A percentile compares a stretch with the other conserved stretches of the same genome.
Evolutionary conservation across 2,797 vertebrate genomes (phyloP).

Genomic region (Aldrovandia affinis): DNA sequence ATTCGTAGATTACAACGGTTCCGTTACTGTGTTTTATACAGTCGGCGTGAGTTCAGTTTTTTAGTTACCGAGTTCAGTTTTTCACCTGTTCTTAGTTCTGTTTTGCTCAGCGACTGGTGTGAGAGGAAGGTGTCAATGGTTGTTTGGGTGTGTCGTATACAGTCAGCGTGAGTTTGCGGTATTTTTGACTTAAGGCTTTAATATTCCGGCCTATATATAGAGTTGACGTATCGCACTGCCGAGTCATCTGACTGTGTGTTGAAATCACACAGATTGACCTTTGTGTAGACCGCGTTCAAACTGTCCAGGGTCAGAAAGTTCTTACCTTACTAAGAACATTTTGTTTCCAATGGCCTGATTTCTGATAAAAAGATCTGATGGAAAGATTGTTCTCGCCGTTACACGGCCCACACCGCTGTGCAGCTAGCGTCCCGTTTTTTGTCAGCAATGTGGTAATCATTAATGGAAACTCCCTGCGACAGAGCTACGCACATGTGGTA

Average conservation of each 20-base stretch:
- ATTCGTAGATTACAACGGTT: too few species aligned
- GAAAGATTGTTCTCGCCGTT: neutral
- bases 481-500: neutral
- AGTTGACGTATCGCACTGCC: neutral
- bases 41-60: too few species aligned
- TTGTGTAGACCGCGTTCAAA: neutral
- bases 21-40: too few species aligned
- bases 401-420: neutral
- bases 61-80: too few species aligned
- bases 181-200: neutral
- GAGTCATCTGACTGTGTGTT: neutral
- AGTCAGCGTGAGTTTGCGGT: too few species aligned
- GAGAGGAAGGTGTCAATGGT: too few species aligned
- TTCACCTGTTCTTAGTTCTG: too few species aligned
- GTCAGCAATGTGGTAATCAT: neutral
- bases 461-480: neutral
- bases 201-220: neutral
- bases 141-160: too few species aligned
- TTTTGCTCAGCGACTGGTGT: too few species aligned
- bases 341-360: neutral
- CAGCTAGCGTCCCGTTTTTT: neutral
- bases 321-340: neutral
- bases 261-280: neutral
- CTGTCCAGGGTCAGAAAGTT: neutral
- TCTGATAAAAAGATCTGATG: neutral